Conservation (phyloP, 2,113 vertebrate species). For the Protomyctophum bolini region DNA sequence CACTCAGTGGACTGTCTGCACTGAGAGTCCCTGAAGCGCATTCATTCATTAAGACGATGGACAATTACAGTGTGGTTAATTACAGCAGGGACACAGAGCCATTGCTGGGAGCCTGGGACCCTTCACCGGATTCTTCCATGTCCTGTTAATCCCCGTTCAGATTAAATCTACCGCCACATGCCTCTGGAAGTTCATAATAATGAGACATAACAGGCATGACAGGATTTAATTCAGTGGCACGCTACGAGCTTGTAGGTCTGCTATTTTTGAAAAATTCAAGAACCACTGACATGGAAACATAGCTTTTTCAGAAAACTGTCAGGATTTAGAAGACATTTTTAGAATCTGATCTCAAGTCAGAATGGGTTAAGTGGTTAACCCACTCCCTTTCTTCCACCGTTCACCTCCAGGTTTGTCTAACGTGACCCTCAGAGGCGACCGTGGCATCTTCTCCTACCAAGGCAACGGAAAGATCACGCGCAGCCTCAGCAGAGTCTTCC, state of each 20-base stretch:
- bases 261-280: too few relatives aligned
- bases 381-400: slow-evolving; percentile 5
- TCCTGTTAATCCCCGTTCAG: slow-evolving; percentile 56
- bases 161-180: slow-evolving; percentile 56
- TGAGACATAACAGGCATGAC: slow-evolving; percentile 22
- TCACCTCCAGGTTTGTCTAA: slow-evolving; percentile 82
- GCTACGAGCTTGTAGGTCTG: too few relatives aligned
- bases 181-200: slow-evolving; percentile 29
- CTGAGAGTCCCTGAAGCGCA: not conserved
- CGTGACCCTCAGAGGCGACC: slow-evolving; percentile 78
- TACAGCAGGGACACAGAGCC: slow-evolving; percentile 47
- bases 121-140: slow-evolving; percentile 57
- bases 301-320: too few relatives aligned
- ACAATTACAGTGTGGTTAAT: slow-evolving; percentile 61
- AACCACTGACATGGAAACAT: too few relatives aligned
- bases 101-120: slow-evolving; percentile 49
- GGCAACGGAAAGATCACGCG: slow-evolving; percentile 83
- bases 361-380: too few relatives aligned
- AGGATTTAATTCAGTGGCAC: too few relatives aligned
- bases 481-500: slow-evolving; percentile 77
- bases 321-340: too few relatives aligned
- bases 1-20: slow-evolving; percentile 6
- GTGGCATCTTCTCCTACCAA: slow-evolving; percentile 74
- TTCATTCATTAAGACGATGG: slow-evolving; percentile 17
- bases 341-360: too few relatives aligned